Evolutionary conservation across 1,140 invertebrate genomes (phyloP).

Genomic region (Druon quercuslanigerum): DNA sequence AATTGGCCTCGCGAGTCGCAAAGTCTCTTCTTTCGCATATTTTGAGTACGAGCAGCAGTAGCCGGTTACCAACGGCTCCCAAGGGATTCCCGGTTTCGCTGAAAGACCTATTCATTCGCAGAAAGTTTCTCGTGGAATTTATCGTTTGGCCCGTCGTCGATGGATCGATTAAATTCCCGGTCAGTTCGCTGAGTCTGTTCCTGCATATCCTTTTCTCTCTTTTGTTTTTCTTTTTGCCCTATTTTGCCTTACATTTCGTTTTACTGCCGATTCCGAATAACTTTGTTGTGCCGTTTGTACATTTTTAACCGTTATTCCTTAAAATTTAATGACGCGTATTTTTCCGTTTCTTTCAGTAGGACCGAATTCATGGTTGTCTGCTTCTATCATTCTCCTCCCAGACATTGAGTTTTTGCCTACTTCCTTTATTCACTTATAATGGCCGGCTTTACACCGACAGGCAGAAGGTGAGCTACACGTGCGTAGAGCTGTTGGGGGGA

Average conservation of each 20-base stretch:
- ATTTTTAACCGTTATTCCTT: conserved; percentile 10
- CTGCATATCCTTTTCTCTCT: conserved; percentile 3
- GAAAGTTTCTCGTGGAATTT: conserved; percentile 18
- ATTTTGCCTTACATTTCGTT: conserved; percentile 5
- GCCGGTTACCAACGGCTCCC: conserved; percentile 22
- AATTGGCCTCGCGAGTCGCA: conserved; percentile 3
- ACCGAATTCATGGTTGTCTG: neutral
- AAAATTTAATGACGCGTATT: conserved; percentile 21
- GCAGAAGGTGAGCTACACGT: too few species aligned
- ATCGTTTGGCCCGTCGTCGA: conserved; percentile 15
- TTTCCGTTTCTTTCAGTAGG: conserved; percentile 14
- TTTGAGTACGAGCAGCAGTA: neutral
- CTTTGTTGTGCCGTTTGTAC: neutral
- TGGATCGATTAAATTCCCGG: conserved; percentile 28
- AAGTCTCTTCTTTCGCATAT: conserved; percentile 20
- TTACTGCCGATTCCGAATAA: conserved; percentile 8
- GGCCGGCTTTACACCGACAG: too few species aligned
- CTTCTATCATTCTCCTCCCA: neutral
- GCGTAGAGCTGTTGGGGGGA: too few species aligned
- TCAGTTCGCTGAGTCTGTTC: neutral
- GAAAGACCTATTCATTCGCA: neutral
- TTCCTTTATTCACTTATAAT: too few species aligned
- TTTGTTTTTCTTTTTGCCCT: conserved; percentile 6
- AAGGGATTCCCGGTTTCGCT: neutral
- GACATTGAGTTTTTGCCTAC: neutral